Evolutionary conservation across 2,888 invertebrate species (phyloP), one percentile per base, ranked within the genome.

Genomic region (Andricus curvator): DNA sequence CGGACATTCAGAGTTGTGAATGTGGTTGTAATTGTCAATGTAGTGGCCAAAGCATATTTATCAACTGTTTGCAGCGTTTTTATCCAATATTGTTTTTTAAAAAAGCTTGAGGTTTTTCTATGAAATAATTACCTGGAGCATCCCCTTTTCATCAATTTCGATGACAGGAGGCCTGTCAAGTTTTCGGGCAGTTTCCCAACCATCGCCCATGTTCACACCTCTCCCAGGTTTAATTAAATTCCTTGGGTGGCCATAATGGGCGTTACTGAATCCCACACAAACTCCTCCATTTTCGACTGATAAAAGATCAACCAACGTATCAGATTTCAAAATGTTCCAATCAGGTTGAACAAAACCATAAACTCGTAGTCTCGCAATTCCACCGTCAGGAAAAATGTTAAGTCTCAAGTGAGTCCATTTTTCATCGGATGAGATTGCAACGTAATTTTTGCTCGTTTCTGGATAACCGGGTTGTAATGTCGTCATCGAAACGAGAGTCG

Each of bases 121-220:
- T 8, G 37, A 25, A 60, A 67, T 20, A 17, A 67, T 25, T 51
- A 68, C 68, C 68, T 48, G 22, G 15, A 68, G 25, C 22, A 68
- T 68, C 1, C 68, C 68, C 4, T 68, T 44, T 29, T 22, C 44
- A 29, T 48, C 68, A 29, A 68, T 25, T 48, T 68, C 15, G 22
- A 68, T 68, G 13, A 95, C 89, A 68, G 94, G 93, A 0, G 95
- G 95, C 84, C 95, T 93, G 88, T 95, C 95, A 8, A 94, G 90
- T 77, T 95, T 92, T 79, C 95, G 91, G 0, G 95, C 95, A 0
- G 95, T 95, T 89, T 95, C 95, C 95, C 95, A 95, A 0, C 95
- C 95, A 83, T 95, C 95, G 0, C 93, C 94, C 95, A 95, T 95
- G 76, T 93, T 93, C 8, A 91, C 85, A 51, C 94, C 93, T 82